phyloP scores from a whole-genome alignment of 2,797 vertebrate genomes.

The Taenioides sp. region DNA sequence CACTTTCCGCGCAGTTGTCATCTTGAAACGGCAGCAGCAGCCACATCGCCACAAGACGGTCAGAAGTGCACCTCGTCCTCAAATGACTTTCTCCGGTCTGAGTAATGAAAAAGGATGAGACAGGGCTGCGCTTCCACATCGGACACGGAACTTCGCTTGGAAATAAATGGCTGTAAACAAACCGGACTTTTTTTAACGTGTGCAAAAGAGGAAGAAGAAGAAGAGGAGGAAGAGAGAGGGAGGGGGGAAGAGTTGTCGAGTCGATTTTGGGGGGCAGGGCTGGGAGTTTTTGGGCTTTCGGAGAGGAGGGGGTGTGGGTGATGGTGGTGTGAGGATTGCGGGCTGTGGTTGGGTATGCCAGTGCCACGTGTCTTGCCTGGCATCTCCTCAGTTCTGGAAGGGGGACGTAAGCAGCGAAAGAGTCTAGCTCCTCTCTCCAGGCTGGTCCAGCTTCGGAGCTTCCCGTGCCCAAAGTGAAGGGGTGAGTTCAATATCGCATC shows the following conservation, averaged over 20 bases:
- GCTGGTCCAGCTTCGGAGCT: constrained; percentile 60
- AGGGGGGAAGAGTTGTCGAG: constrained; percentile 42
- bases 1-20: constrained; percentile 47
- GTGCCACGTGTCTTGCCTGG: constrained; percentile 81
- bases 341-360: constrained; percentile 81
- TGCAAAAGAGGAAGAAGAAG: constrained; percentile 11
- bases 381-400: constrained; percentile 72
- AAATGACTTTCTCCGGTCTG: constrained; percentile 47
- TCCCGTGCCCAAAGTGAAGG: constrained; percentile 68
- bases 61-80: constrained; percentile 52
- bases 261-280: constrained; percentile 51
- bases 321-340: constrained; percentile 80
- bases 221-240: constrained; percentile 29
- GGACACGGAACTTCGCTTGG: constrained; percentile 20
- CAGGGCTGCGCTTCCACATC: constrained; percentile 16
- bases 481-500: constrained; percentile 75
- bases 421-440: constrained; percentile 62
- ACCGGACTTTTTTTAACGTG: constrained; percentile 67
- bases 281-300: constrained; percentile 42
- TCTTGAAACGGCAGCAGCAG: constrained; percentile 43
- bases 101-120: constrained; percentile 35
- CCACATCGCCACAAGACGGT: constrained; percentile 41
- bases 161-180: constrained; percentile 52
- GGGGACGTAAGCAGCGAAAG: constrained; percentile 72
- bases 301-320: constrained; percentile 37